These are phyloP conservation scores for Hoplodrina ambigua DNA, from an alignment of 2,888 invertebrate species.

Conservation along the genomic window DNA sequence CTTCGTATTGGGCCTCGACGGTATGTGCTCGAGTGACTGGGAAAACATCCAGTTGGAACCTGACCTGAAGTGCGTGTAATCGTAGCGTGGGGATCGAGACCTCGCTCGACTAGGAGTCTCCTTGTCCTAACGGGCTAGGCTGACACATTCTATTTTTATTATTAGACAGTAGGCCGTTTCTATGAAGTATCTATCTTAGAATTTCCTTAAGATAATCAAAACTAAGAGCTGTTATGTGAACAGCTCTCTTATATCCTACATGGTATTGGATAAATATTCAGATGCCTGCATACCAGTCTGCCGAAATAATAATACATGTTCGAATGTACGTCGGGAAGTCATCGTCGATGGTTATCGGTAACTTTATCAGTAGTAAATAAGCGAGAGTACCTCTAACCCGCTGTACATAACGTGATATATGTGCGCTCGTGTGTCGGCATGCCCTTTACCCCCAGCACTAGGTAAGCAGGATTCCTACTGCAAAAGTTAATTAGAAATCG, in stretches of 20 bases:
- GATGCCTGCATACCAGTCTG: conserved; percentile 7
- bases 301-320: conserved; percentile 18
- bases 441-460: conserved; percentile 33
- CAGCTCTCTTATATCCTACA: background rate
- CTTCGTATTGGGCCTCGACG: conserved; percentile 35
- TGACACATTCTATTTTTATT: background rate
- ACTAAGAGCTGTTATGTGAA: background rate
- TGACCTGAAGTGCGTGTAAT: background rate
- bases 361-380: conserved; percentile 51
- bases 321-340: conserved; percentile 10
- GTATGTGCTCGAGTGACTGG: conserved; percentile 23
- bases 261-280: conserved; percentile 4
- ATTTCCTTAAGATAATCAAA: background rate
- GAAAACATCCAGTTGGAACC: conserved; percentile 18
- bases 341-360: conserved; percentile 49
- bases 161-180: background rate
- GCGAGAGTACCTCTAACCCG: conserved; percentile 17
- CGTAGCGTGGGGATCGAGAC: background rate
- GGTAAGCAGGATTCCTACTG: conserved; percentile 22
- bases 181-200: no score
- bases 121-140: background rate
- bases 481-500: conserved; percentile 46
- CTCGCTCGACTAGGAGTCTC: background rate
- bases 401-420: background rate
- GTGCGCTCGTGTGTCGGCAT: conserved; percentile 36